Conservation (phyloP, 2,113 vertebrate genomes). For the Rostratula benghalensis region DNA sequence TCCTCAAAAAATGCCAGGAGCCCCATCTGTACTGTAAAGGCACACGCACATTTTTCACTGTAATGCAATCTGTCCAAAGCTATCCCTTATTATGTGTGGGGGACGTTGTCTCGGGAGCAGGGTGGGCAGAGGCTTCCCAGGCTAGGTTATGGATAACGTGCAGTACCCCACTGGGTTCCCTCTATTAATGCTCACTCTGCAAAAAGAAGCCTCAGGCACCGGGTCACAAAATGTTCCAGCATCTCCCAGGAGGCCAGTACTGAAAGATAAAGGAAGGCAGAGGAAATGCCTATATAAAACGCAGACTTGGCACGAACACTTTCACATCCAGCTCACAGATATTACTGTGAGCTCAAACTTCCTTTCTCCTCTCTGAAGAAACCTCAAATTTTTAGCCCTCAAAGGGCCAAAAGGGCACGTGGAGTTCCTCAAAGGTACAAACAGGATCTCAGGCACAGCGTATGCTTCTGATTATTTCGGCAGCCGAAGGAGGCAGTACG, state of each 20-base stretch:
- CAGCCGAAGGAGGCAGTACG: background rate
- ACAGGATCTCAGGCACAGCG: background rate
- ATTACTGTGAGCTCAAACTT: background rate
- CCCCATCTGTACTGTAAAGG: constrained; percentile 25
- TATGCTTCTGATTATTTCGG: background rate
- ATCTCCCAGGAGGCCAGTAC: background rate
- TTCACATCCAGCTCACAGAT: background rate
- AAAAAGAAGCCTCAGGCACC: constrained; percentile 22
- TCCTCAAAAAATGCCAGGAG: background rate
- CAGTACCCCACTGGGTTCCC: background rate
- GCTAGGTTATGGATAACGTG: background rate
- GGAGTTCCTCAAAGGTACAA: constrained; percentile 1
- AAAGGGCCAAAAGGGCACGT: background rate
- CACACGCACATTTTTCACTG: background rate
- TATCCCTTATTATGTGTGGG: background rate
- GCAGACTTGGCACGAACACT: background rate
- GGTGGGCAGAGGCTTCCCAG: background rate
- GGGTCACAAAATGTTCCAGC: constrained; percentile 31
- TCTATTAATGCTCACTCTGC: constrained; percentile 7
- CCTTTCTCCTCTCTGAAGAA: background rate
- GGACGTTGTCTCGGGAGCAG: background rate
- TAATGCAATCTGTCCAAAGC: constrained; percentile 24
- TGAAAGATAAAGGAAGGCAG: constrained; percentile 26
- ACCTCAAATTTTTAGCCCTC: background rate
- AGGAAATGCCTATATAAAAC: constrained; percentile 13